Evolutionary conservation across 2,888 invertebrate species (phyloP), one percentile per base, ranked within the genome.

Genomic region (Salticus scenicus): DNA sequence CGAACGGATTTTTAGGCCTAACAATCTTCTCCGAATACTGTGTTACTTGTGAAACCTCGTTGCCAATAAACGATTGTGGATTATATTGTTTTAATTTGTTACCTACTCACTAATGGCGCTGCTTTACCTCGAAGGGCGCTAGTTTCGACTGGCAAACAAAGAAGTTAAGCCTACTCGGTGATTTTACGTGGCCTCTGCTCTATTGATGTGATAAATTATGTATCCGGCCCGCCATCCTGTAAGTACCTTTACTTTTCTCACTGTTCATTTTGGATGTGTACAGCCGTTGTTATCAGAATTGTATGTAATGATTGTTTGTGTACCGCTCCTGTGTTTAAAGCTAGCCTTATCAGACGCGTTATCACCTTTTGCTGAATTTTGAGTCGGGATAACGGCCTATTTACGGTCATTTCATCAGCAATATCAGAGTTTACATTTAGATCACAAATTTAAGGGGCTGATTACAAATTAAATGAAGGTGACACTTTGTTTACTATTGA

Each of bases 221-320:
- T 89, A 88, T 84, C 88, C 89, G 31, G 88, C 89, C 57, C 89
- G 89, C 66, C 89, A 89, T 82, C 89, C 89, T 71, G 89, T 89
- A 88, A 89, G 89, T 87, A 67, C 78, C 20, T 33, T 20, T 42
- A 20, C 33, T 24, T 47, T 73, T 30, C 33, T 20, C 67, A 30
- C 17, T 66, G 66, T n/a, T 67, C 67, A 30, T 7, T 33, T 67
- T 1, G 2, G 20, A 28, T 31, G 33, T 67, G 24, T 24, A 4
- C 24, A 24, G 24, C 17, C 57, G 24, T 20, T 24, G 57, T 57
- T 57, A 57, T 24, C 57, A 12, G 24, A 57, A 57, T 24, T 24
- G 57, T 57, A 63, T 73, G n/a, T 71, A 30, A 78, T 78, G 69
- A 33, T 70, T 74, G 41, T 37, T n/a, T 42, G 51, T 42, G 24